Evolutionary conservation across 2,888 invertebrate species (phyloP).

Genomic region (Proisotoma minuta): DNA sequence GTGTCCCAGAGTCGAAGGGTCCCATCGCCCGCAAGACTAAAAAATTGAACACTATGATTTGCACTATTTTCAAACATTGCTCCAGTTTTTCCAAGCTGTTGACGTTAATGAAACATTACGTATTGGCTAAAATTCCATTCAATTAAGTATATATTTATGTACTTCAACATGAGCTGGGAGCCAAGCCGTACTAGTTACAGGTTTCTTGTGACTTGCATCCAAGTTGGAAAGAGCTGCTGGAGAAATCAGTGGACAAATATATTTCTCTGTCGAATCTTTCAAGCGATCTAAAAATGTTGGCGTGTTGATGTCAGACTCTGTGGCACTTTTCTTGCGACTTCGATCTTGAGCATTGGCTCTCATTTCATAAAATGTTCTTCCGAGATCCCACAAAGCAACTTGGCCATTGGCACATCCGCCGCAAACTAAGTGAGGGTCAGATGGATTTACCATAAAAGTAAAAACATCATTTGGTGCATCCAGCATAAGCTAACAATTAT

Average conservation of each 20-base stretch:
- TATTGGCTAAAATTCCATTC: background rate
- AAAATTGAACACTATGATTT: conserved; percentile 38
- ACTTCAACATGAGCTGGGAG: conserved; percentile 43
- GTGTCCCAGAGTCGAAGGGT: conserved; percentile 42
- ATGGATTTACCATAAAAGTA: conserved; percentile 40
- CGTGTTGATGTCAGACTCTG: conserved; percentile 4
- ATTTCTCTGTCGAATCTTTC: conserved; percentile 42
- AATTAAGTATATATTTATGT: too few relatives aligned
- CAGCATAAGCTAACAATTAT: conserved; percentile 35
- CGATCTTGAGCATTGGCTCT: conserved; percentile 38
- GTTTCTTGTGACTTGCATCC: conserved; percentile 41
- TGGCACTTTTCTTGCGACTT: conserved; percentile 7
- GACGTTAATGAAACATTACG: too few relatives aligned
- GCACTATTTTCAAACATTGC: conserved; percentile 38
- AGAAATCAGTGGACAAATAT: conserved; percentile 41
- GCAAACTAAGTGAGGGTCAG: conserved; percentile 41
- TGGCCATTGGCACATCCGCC: conserved; percentile 47
- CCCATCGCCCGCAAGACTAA: conserved; percentile 42
- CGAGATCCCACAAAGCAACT: conserved; percentile 45
- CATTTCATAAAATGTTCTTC: conserved; percentile 35
- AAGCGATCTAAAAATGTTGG: conserved; percentile 41
- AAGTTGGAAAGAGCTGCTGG: conserved; percentile 39
- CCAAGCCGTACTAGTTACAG: conserved; percentile 41
- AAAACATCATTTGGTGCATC: conserved; percentile 45
- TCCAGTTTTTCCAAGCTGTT: conserved; percentile 40